Evolutionary conservation across 2,888 invertebrate species (phyloP).

Genomic region (Monoplex corrugatus): DNA sequence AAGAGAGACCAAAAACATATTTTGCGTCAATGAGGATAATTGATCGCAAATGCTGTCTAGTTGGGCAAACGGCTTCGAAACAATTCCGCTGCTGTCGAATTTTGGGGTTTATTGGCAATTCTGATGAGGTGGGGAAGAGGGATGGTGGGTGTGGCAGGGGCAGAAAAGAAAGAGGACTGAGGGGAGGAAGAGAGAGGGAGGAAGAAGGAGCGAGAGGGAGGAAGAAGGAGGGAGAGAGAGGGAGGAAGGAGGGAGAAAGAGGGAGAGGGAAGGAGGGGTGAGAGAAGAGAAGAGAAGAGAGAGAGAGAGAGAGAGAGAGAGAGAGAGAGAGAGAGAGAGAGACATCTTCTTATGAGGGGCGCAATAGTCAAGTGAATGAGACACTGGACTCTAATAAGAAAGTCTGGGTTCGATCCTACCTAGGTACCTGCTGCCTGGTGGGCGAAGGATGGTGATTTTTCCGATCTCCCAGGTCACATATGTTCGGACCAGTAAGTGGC

Average conservation of each 20-base stretch:
- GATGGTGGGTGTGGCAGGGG: slow-evolving; percentile 3
- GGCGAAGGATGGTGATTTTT: no score
- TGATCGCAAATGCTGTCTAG: no score
- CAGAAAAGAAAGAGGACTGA: neutral
- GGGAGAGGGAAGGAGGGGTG: neutral
- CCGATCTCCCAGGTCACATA: no score
- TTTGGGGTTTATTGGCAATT: neutral
- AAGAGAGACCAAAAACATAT: no score
- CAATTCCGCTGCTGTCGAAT: neutral
- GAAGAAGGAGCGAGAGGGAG: neutral
- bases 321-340: slow-evolving; percentile 25
- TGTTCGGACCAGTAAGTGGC: no score
- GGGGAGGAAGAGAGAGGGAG: neutral
- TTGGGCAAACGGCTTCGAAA: no score
- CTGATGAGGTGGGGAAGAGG: neutral
- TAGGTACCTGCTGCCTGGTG: no score
- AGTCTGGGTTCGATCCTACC: no score
- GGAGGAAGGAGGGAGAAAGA: slow-evolving; percentile 1
- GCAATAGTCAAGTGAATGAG: no score
- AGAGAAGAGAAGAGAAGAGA: neutral
- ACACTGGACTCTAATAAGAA: no score
- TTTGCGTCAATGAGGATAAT: no score
- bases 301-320: neutral
- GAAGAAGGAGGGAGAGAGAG: neutral
- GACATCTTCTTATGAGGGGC: no score